Evolutionary conservation across 2,888 invertebrate genomes (phyloP), one percentile per base, ranked within the genome.

Genomic region (Portevinia maculata): DNA sequence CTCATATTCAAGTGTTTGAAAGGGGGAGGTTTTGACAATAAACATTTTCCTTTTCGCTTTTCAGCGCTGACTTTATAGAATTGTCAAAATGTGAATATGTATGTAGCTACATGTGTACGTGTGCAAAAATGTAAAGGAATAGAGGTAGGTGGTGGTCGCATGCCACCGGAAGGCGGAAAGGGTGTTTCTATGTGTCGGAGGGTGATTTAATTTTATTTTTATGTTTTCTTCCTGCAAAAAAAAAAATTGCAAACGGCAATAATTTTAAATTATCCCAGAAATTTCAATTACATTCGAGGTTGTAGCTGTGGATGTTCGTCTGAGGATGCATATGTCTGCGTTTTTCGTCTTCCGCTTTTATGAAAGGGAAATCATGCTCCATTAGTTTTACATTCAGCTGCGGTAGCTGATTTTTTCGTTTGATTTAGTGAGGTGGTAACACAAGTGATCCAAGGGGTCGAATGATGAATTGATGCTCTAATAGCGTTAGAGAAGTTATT

Each of bases 121-220:
- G 60, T 32, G 60, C 76, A 70, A 59, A 75, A 67, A 17, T 76
- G 60, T 65, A 13, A 50, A 15, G 21, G 52, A 70, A 44, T 57
- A 37, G 46, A 21, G 28, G 39, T 24, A 30, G 52, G 30, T 32
- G 52, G 48, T 70, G 57, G 65, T 71, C 73, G 60, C 67, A 73
- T 67, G 50, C 78, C 34, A 67, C 78, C 79, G 81, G 84, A 85
- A 79, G 70, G 69, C 67, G 83, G 67, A 78, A 78, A 73, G 83
- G 83, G 79, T 84, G 76, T 84, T 74, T 76, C 62, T 59, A 70
- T 76, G 83, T 75, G 79, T 71, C 75, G 69, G 44, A 50, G 79
- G 85, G 84, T 85, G 86, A 85, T 84, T 85, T 85, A 85, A 86
- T 85, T 86, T 86, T 86, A 84, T 86, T 85, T 86, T 85, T 86